Conservation (phyloP, 2,797 vertebrate genomes). For the Anguilla obscura region DNA sequence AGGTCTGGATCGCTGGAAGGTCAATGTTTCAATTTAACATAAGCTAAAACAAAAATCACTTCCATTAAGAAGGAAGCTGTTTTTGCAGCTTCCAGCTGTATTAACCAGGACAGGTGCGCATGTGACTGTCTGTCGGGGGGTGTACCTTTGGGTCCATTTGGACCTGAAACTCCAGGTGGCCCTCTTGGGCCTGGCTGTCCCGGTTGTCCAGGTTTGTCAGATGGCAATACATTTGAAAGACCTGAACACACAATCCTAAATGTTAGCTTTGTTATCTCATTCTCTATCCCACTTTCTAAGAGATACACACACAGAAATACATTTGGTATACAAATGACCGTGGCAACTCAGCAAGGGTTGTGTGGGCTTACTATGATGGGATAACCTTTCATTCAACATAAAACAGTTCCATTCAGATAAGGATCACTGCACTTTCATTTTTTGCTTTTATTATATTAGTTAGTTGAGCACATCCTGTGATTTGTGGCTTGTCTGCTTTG, state of each 20-base stretch:
- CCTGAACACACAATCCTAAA: constrained; percentile 5
- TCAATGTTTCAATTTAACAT: constrained; percentile 2
- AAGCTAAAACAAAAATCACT: neutral
- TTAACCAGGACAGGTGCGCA: neutral
- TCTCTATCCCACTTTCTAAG: neutral
- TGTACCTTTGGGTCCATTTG: constrained; percentile 37
- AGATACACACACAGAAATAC: neutral
- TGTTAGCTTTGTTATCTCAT: neutral
- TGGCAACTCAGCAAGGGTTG: neutral
- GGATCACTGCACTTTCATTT: neutral
- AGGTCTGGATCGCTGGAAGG: neutral
- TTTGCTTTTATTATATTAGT: neutral
- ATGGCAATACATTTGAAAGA: neutral
- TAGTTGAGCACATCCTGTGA: neutral
- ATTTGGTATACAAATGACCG: neutral
- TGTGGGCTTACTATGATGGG: neutral
- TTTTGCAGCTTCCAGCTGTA: neutral
- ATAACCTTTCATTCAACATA: neutral
- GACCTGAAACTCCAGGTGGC: constrained; percentile 27
- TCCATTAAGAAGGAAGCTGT: neutral
- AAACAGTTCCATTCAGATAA: neutral
- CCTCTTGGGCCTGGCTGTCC: constrained; percentile 35
- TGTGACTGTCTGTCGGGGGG: neutral
- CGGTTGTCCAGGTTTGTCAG: constrained; percentile 17
- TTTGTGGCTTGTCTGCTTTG: neutral